Evolutionary conservation across 2,797 vertebrate species (phyloP), one percentile per base, ranked within the genome.

Genomic region (Cyprinodon diabolis): DNA sequence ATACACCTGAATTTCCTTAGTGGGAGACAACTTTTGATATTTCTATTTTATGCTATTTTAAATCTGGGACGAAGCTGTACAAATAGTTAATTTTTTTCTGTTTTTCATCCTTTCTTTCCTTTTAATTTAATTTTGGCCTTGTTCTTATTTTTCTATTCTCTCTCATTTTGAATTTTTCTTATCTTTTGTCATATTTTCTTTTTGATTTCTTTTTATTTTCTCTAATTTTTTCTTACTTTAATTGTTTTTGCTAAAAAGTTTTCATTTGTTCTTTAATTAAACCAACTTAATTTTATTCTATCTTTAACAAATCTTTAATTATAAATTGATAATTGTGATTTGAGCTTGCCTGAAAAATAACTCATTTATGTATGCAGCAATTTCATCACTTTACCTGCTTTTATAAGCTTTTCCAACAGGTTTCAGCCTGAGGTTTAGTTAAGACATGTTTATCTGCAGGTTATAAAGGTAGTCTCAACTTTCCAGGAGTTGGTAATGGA

Each of bases 401-500:
- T 17, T 55, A 30, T 30, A 12, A 54, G 6, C 14, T 45, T 13
- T 56, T 43, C 37, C 11, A 58, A 49, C 25, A 51, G 35, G 17
- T 14, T 5, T 40, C 13, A n/a, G 2, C 7, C 45, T 19, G 4
- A 25, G 48, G 69, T 10, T 71, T 6, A 81, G 25, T 68, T 1
- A 67, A 3, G 12, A 54, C 45, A 57, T 75, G 5, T 78, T 69
- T 55, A 25, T 73, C 5, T 37, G 63, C 69, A 94, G 92, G 83
- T 81, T 86, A 87, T 55, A 79, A 71, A 67, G 92, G 82, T 82
- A 76, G 79, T n/a, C 88, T 81, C 54, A 7, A 69, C 23, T 76
- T 81, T 43, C 85, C 85, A 35, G 89, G 79, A 63, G 72, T 73
- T 23, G 45, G 23, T 15, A 87, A 90, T 69, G 89, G 91, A 78